phyloP scores from a whole-genome alignment of 30 jellyfish, hydroid and myxozoan genomes.

The Phacellophora camtschatica region DNA sequence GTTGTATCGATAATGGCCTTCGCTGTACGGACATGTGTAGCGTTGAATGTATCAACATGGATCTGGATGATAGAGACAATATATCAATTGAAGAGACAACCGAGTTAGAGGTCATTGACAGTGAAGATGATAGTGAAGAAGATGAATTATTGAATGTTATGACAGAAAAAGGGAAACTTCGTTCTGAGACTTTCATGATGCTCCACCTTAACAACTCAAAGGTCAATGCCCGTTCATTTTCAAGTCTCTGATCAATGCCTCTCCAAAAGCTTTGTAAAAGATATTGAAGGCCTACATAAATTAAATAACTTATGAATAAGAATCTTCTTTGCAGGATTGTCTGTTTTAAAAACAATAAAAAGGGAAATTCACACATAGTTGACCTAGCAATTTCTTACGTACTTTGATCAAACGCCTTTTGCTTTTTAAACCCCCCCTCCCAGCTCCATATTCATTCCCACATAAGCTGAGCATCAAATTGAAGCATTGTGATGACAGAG shows the following conservation, averaged over 20 bases:
- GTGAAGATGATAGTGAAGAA: neutral
- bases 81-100: slow-evolving; percentile 16
- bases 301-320: neutral
- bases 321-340: neutral
- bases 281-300: neutral
- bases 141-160: neutral
- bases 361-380: slow-evolving; percentile 13
- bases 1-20: slow-evolving; percentile 32
- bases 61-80: slow-evolving; percentile 7
- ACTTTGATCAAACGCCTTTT: neutral
- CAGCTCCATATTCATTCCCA: neutral
- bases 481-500: slow-evolving; percentile 7
- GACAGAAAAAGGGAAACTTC: slow-evolving; percentile 5
- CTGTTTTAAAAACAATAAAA: neutral
- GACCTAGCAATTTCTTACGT: neutral
- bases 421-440: neutral
- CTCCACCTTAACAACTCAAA: neutral
- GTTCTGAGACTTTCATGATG: slow-evolving; percentile 23
- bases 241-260: neutral
- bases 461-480: neutral
- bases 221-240: neutral
- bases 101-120: slow-evolving; percentile 27
- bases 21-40: slow-evolving; percentile 28
- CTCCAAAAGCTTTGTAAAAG: slow-evolving; percentile 7
- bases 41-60: slow-evolving; percentile 29